These are phyloP conservation scores for Diachasma alloeum DNA, from an alignment of 1,140 invertebrate species.

Conservation along the genomic window DNA sequence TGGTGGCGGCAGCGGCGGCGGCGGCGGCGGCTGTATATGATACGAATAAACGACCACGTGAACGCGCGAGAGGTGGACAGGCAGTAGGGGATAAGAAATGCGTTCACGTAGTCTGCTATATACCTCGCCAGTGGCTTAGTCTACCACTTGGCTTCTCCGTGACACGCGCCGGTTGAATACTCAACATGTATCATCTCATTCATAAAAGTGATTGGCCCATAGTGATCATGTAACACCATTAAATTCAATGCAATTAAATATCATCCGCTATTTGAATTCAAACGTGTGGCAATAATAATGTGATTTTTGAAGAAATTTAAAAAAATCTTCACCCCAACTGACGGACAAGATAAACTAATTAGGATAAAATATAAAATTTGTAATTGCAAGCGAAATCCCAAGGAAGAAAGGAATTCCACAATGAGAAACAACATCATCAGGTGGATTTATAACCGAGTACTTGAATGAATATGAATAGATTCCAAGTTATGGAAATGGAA, in stretches of 20 bases:
- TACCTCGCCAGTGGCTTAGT: conserved; percentile 58
- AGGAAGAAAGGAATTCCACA: background rate
- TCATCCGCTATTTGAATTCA: too few species aligned
- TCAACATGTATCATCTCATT: background rate
- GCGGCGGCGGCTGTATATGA: too few species aligned
- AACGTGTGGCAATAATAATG: too few species aligned
- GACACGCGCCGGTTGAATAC: conserved; percentile 41
- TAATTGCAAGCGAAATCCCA: background rate
- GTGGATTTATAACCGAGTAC: background rate
- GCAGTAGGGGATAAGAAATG: conserved; percentile 58
- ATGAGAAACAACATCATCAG: background rate
- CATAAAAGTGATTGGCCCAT: background rate
- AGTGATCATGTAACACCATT: background rate
- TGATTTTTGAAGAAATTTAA: too few species aligned
- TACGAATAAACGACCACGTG: background rate
- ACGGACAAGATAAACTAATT: too few species aligned
- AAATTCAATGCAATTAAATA: background rate
- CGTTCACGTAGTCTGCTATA: conserved; percentile 51
- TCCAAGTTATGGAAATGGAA: background rate
- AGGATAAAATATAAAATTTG: too few species aligned
- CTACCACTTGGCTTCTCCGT: conserved; percentile 59
- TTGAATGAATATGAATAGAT: background rate
- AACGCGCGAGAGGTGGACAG: conserved; percentile 25
- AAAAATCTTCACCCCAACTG: too few species aligned
- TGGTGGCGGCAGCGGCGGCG: too few species aligned